phyloP scores from a whole-genome alignment of 2,797 vertebrate genomes.

The Thripadectes ignobilis region DNA sequence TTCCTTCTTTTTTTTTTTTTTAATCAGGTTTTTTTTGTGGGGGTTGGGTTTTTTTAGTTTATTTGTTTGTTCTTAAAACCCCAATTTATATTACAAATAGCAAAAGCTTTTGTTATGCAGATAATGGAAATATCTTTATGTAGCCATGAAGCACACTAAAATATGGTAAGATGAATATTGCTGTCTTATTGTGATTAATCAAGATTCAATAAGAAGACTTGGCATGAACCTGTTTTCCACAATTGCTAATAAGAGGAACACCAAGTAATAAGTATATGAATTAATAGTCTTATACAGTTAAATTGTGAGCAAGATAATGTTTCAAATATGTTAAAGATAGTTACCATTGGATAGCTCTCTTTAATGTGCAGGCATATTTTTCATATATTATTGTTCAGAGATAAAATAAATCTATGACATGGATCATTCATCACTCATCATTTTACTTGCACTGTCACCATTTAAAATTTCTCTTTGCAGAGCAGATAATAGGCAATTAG shows the following conservation, averaged over 20 bases:
- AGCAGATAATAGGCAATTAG: neutral
- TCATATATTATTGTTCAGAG: neutral
- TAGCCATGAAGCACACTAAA: neutral
- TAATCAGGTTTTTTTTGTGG: neutral
- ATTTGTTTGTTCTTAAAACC: neutral
- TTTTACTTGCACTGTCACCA: neutral
- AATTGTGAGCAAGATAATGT: neutral
- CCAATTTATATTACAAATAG: neutral
- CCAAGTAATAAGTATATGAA: neutral
- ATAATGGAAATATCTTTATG: neutral
- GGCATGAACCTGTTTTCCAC: neutral
- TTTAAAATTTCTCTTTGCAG: neutral
- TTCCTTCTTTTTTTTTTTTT: neutral
- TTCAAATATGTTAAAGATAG: neutral
- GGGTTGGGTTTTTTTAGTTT: neutral
- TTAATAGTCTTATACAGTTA: neutral
- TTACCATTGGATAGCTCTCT: neutral
- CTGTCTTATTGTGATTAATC: neutral
- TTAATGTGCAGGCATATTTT: neutral
- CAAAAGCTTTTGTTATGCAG: neutral
- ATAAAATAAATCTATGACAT: neutral
- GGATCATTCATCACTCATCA: neutral
- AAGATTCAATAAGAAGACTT: neutral
- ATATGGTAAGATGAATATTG: neutral
- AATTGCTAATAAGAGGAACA: neutral